Percentiles rank a stretch among this genome's conserved stretches.
Evolutionary conservation across 92 coral and sea anemone genomes (phyloP).

Genomic region (Porites cylindrica): DNA sequence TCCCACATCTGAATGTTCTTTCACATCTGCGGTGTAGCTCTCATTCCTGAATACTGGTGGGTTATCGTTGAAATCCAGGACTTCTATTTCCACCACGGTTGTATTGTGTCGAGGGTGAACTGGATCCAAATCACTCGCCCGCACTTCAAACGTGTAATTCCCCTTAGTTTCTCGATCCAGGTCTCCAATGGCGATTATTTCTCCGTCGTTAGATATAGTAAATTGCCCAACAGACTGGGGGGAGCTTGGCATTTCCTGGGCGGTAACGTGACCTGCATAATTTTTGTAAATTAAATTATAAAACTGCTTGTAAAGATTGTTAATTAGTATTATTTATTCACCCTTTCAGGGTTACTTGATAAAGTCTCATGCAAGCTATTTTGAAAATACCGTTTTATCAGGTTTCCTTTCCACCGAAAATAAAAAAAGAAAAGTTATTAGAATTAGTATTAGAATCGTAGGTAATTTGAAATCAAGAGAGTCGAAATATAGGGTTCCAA

Average conservation of each 20-base stretch:
- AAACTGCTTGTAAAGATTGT: no score
- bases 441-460: no score
- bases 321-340: no score
- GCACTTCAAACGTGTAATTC: conserved; percentile 80
- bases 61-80: conserved; percentile 90
- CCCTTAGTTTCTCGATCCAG: conserved; percentile 85
- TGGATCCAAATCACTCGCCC: conserved; percentile 86
- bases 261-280: conserved; percentile 80
- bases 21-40: conserved; percentile 71
- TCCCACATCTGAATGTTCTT: conserved; percentile 76
- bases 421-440: no score
- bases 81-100: conserved; percentile 82
- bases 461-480: no score
- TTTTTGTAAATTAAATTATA: background rate
- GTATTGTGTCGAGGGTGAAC: conserved; percentile 76
- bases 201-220: conserved; percentile 63
- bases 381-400: background rate
- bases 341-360: background rate
- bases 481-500: no score
- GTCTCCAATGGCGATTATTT: conserved; percentile 70
- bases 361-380: background rate
- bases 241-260: conserved; percentile 77
- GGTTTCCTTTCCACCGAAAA: no score
- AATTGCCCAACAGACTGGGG: conserved; percentile 75
- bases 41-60: conserved; percentile 78